Conservation (phyloP, 1,140 invertebrate genomes). For the Lordiphosa stackelbergi region DNA sequence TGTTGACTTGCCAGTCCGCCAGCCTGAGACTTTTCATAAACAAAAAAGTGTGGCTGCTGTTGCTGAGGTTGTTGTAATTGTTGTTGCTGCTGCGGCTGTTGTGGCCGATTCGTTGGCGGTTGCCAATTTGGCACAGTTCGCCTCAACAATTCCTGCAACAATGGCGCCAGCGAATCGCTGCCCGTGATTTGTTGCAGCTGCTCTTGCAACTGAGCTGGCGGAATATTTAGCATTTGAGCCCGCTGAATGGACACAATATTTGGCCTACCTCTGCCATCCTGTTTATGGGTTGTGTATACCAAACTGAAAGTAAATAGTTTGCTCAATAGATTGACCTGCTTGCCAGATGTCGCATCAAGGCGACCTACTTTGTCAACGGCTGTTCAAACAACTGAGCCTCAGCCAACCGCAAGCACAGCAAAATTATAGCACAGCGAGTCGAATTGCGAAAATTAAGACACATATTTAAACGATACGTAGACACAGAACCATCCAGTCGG, state of each 20-base stretch:
- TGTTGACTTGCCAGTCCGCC: slow-evolving; percentile 51
- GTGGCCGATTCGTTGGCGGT: slow-evolving; percentile 12
- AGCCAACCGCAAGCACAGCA: slow-evolving; percentile 8
- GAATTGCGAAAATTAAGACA: slow-evolving; percentile 37
- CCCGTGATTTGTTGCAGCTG: slow-evolving; percentile 51
- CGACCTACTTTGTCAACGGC: slow-evolving; percentile 59
- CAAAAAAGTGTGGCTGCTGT: slow-evolving; percentile 54
- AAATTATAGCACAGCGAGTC: slow-evolving; percentile 16
- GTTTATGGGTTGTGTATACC: slow-evolving; percentile 26
- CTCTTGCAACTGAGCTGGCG: slow-evolving; percentile 34
- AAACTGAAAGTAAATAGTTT: slow-evolving; percentile 45
- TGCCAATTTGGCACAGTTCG: slow-evolving; percentile 69
- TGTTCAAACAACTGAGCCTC: slow-evolving; percentile 53
- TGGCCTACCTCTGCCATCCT: slow-evolving; percentile 5
- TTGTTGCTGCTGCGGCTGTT: slow-evolving; percentile 15
- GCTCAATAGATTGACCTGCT: slow-evolving; percentile 49
- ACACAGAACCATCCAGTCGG: slow-evolving; percentile 17
- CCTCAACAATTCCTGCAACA: slow-evolving; percentile 56
- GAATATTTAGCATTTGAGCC: slow-evolving; percentile 37
- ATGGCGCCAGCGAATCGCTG: slow-evolving; percentile 52
- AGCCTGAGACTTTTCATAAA: slow-evolving; percentile 42
- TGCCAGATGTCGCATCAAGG: not conserved
- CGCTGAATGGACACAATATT: slow-evolving; percentile 34
- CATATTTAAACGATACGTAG: slow-evolving; percentile 30
- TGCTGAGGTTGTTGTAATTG: slow-evolving; percentile 17